Base-by-base conservation (phyloP, 2,113 vertebrate species). In the Gadus chalcogrammus region DNA sequence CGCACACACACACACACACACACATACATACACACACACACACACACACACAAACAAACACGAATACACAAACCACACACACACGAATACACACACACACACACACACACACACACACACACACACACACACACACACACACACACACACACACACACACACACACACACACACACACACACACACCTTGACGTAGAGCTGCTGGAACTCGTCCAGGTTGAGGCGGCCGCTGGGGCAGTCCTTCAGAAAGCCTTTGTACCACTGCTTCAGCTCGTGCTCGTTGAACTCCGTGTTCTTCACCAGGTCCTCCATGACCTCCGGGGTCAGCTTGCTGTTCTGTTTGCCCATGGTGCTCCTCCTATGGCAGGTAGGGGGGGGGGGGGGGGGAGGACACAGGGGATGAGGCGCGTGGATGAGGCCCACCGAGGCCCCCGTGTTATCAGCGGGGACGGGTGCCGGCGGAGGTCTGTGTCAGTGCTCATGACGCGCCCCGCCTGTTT, bases 241-340 rank as follows among this genome's bases (percentile, higher is more conserved):
- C 67, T 93, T 93, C 84, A 93, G 89, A 83, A 93, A 93, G 70
- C 92, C 92, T 80, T 93, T 93, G 83, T 93, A 93, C 92, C 92
- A 93, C 85, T 93, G 92, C 85, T 93, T 93, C 68, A 93, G 88
- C 87, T 93, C 92, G n/a, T 93, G 91, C 70, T 93, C 92, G 17
- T 93, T 93, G 78, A 93, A 93, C 87, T 93, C 92, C 17, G 92
- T 93, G 93, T 94, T 99, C 93, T 97, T 99, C 92, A 99, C 97
- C 91, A 99, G 93, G 87, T 99, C 96, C 85, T 98, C 96, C 97
- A 99, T 98, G 86, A 98, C 96, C 90, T 99, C 97, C 6, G 97
- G 97, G 86, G 97, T 96, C 91, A 99, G 94, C 87, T 99, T 99
- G 93, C 97, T 99, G 84, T 98, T 99, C 85, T 98, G 96, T 87